Evolutionary conservation across 2,888 invertebrate species (phyloP).

Genomic region (Kuschelorhynchus macadamiae): DNA sequence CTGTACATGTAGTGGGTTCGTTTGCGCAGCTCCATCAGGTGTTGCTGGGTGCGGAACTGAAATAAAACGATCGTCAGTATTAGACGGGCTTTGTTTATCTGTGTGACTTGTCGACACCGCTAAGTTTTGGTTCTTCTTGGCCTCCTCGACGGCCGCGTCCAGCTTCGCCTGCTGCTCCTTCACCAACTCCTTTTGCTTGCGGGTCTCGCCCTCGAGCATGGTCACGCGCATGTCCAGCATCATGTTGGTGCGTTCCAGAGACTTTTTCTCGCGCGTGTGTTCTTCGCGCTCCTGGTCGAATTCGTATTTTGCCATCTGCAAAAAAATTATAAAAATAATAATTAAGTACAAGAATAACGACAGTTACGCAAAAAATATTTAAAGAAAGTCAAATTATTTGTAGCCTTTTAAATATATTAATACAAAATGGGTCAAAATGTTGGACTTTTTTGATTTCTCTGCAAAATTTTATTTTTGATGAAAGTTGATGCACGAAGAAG

Average conservation of each 20-base stretch:
- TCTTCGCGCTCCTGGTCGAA: slow-evolving; percentile 40
- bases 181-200: slow-evolving; percentile 59
- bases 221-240: slow-evolving; percentile 55
- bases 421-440: no score
- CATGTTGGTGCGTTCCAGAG: slow-evolving; percentile 34
- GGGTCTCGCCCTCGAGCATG: slow-evolving; percentile 68
- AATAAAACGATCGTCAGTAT: slow-evolving; percentile 65
- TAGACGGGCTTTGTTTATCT: slow-evolving; percentile 53
- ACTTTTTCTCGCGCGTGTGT: slow-evolving; percentile 24
- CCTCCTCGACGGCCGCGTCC: slow-evolving; percentile 61
- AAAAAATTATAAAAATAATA: neutral
- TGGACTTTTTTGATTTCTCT: no score
- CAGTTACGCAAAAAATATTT: no score
- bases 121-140: slow-evolving; percentile 63
- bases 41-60: slow-evolving; percentile 65
- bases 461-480: no score
- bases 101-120: slow-evolving; percentile 58
- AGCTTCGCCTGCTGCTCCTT: slow-evolving; percentile 63
- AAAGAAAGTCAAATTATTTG: no score
- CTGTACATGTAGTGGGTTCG: slow-evolving; percentile 59
- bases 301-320: slow-evolving; percentile 39
- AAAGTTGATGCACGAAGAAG: no score
- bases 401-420: no score
- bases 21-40: slow-evolving; percentile 63
- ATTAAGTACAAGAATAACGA: neutral